Evolutionary conservation across 2,797 vertebrate species (phyloP).

Genomic region (Huso huso): DNA sequence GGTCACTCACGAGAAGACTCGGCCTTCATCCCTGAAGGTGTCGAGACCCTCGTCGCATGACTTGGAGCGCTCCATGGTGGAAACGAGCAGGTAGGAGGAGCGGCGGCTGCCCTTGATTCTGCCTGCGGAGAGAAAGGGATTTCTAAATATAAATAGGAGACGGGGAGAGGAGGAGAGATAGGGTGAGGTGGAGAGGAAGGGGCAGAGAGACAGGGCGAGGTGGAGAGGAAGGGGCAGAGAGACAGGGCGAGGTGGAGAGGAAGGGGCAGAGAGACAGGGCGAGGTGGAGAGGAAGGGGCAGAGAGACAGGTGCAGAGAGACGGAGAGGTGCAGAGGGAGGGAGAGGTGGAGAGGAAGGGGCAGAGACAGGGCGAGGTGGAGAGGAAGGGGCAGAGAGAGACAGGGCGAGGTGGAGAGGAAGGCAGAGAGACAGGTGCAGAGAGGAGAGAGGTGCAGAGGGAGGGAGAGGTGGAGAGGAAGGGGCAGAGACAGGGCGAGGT

Average conservation of each 20-base stretch:
- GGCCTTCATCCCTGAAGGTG: constrained; percentile 79
- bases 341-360: too few relatives aligned
- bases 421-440: background rate
- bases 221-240: too few relatives aligned
- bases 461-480: background rate
- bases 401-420: too few relatives aligned
- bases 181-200: constrained; percentile 16
- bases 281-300: too few relatives aligned
- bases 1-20: constrained; percentile 70
- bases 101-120: constrained; percentile 87
- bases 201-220: background rate
- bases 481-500: too few relatives aligned
- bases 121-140: constrained; percentile 58
- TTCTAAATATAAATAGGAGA: constrained; percentile 20
- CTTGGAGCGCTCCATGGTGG: constrained; percentile 93
- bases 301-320: too few relatives aligned
- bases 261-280: too few relatives aligned
- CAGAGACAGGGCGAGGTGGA: too few relatives aligned
- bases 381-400: too few relatives aligned
- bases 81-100: constrained; percentile 92
- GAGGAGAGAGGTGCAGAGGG: constrained; percentile 16
- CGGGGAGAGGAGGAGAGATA: constrained; percentile 8
- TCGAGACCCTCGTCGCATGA: constrained; percentile 96
- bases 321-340: too few relatives aligned
- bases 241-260: too few relatives aligned